Conservation (phyloP, 2,888 invertebrate genomes). For the Eilema depressum region DNA sequence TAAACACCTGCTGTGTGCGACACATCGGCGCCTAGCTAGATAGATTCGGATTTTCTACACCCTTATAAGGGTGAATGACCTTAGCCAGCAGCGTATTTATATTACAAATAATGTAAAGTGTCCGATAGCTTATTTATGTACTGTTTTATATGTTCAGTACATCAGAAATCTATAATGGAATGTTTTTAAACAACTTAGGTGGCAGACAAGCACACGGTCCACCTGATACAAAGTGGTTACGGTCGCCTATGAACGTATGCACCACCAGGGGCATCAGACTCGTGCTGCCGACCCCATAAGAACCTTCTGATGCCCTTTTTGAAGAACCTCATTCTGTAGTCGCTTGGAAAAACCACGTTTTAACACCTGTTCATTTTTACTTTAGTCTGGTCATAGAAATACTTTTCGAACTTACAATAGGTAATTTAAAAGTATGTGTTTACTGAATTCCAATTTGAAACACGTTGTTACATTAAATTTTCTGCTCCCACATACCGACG, state of each 20-base stretch:
- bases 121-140: neutral
- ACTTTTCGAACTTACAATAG: neutral
- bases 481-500: too few relatives aligned
- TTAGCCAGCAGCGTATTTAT: conserved; percentile 25
- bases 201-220: too few relatives aligned
- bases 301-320: too few relatives aligned
- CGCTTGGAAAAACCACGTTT: too few relatives aligned
- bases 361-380: too few relatives aligned
- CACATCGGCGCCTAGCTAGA: conserved; percentile 49
- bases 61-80: conserved; percentile 31
- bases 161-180: neutral
- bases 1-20: conserved; percentile 54
- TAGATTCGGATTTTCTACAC: conserved; percentile 41
- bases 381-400: neutral
- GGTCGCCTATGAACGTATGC: too few relatives aligned
- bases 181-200: too few relatives aligned
- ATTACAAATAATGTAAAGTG: conserved; percentile 8
- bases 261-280: too few relatives aligned
- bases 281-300: too few relatives aligned
- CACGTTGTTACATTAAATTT: neutral
- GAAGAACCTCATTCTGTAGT: too few relatives aligned
- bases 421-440: too few relatives aligned
- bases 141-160: neutral
- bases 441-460: neutral
- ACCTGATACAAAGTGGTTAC: too few relatives aligned